phyloP scores from a whole-genome alignment of 2,797 vertebrate species.

The Pachyuromys duprasi region DNA sequence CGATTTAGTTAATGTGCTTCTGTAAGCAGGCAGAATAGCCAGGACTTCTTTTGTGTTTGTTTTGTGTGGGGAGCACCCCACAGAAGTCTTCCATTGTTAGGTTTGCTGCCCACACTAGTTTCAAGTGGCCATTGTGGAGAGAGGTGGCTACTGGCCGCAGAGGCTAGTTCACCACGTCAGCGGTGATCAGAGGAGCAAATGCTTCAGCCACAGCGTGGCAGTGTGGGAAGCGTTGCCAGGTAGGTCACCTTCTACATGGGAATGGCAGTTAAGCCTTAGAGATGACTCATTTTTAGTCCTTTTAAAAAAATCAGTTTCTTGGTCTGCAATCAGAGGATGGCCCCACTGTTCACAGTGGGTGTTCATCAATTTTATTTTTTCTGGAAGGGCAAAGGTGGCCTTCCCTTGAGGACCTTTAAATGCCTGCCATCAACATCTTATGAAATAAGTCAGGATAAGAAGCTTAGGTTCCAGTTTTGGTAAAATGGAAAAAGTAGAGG shows the following conservation, averaged over 20 bases:
- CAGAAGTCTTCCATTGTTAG: conserved; percentile 71
- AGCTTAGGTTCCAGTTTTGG: conserved; percentile 37
- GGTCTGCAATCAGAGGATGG: neutral
- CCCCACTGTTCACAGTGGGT: neutral
- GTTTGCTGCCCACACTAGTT: conserved; percentile 62
- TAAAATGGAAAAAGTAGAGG: conserved; percentile 16
- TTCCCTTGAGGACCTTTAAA: neutral
- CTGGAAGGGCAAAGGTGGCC: neutral
- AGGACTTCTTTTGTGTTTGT: conserved; percentile 70
- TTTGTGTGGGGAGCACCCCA: conserved; percentile 68
- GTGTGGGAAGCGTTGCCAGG: neutral
- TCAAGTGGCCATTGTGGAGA: conserved; percentile 78
- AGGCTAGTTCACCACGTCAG: conserved; percentile 35
- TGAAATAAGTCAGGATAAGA: neutral
- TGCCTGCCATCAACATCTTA: neutral
- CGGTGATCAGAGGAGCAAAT: neutral
- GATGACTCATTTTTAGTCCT: neutral
- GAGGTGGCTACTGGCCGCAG: conserved; percentile 61
- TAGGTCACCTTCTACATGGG: neutral
- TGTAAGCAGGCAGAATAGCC: conserved; percentile 66
- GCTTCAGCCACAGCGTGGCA: neutral
- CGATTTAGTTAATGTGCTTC: conserved; percentile 28
- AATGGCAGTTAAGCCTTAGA: conserved; percentile 46
- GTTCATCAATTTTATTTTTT: neutral
- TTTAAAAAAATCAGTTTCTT: neutral